Evolutionary conservation across 2,113 vertebrate species (phyloP).

Genomic region (Tyrannus savana): DNA sequence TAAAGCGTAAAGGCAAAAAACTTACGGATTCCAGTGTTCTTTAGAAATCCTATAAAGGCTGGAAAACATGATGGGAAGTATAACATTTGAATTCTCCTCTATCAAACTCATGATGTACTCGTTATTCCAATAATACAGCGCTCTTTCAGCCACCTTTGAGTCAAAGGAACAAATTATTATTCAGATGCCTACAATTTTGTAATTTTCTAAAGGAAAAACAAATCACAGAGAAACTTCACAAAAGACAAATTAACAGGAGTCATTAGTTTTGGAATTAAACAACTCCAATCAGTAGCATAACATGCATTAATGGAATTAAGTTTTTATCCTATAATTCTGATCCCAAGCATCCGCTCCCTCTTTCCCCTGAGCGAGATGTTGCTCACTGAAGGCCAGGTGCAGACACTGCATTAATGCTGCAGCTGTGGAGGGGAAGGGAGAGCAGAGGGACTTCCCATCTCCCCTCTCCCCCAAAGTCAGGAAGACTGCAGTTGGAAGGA

Average conservation of each 20-base stretch:
- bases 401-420: neutral
- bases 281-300: neutral
- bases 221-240: neutral
- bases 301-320: neutral
- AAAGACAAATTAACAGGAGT: neutral
- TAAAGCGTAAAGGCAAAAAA: constrained; percentile 12
- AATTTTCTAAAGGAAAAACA: neutral
- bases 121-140: constrained; percentile 99
- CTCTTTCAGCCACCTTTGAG: constrained; percentile 92
- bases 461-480: neutral
- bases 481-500: neutral
- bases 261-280: neutral
- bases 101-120: constrained; percentile 99
- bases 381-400: neutral
- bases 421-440: neutral
- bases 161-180: constrained; percentile 40
- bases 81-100: constrained; percentile 98
- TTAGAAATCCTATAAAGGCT: constrained; percentile 99
- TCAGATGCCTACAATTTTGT: neutral
- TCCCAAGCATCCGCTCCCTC: neutral
- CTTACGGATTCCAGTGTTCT: constrained; percentile 99
- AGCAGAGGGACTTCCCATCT: neutral
- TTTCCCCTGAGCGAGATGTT: neutral
- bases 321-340: neutral
- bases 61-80: constrained; percentile 99